phyloP scores from a whole-genome alignment of 1,140 invertebrate genomes.

The Arctopsyche grandis region DNA sequence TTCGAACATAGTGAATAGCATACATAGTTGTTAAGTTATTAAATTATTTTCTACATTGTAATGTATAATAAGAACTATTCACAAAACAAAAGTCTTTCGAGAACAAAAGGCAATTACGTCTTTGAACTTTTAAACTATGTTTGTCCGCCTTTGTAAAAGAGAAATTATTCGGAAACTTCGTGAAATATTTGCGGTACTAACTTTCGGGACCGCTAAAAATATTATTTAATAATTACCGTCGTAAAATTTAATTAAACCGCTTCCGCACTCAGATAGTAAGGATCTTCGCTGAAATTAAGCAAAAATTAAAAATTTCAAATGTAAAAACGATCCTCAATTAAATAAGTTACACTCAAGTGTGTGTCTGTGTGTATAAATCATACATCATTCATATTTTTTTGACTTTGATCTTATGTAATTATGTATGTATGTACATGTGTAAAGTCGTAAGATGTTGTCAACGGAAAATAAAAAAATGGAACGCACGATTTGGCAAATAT shows the following conservation, averaged over 20 bases:
- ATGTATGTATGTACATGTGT: no score
- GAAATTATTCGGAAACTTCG: not conserved
- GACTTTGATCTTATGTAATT: no score
- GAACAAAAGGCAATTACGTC: not conserved
- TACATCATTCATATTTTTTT: no score
- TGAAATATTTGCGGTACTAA: not conserved
- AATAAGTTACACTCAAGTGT: no score
- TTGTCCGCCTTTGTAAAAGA: not conserved
- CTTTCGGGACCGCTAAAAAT: not conserved
- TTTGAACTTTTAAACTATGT: slow-evolving; percentile 1
- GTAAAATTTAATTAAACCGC: not conserved
- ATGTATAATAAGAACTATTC: not conserved
- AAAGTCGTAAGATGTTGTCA: no score
- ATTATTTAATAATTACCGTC: not conserved
- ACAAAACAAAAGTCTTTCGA: not conserved
- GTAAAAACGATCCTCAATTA: no score
- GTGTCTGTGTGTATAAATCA: no score
- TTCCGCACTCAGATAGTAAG: not conserved
- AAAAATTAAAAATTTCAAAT: no score
- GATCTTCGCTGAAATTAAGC: no score
- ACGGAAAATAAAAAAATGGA: not conserved
- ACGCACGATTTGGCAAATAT: not conserved
- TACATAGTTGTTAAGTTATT: no score
- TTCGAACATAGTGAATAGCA: no score
- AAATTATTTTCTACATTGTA: not conserved